Evolutionary conservation across 53 echinoderm and acorn worm species (phyloP).

Genomic region (Actinopyga echinites): DNA sequence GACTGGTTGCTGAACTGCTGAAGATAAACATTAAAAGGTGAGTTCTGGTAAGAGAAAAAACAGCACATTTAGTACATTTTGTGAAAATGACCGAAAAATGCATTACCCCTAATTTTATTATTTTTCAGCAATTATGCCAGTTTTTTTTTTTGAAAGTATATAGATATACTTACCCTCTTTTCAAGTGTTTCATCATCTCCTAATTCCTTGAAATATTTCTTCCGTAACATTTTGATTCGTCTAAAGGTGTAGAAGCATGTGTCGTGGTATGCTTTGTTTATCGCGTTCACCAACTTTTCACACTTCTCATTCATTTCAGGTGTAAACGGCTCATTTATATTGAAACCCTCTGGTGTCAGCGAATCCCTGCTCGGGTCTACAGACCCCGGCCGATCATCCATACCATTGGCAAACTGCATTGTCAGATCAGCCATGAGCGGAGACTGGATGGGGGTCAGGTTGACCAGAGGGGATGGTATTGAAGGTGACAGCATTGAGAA

Average conservation of each 20-base stretch:
- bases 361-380: conserved; percentile 61
- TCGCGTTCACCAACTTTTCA: conserved; percentile 75
- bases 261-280: conserved; percentile 95
- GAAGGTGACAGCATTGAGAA: conserved; percentile 80
- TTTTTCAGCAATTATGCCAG: too few species aligned
- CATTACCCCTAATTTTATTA: too few species aligned
- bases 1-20: too few species aligned
- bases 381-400: conserved; percentile 42
- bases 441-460: conserved; percentile 57
- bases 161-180: conserved; percentile 72
- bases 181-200: conserved; percentile 73
- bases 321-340: conserved; percentile 84
- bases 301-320: conserved; percentile 81
- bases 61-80: too few species aligned
- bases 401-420: conserved; percentile 34
- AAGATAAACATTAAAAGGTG: too few species aligned
- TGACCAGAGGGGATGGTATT: conserved; percentile 57
- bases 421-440: conserved; percentile 48
- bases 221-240: conserved; percentile 81
- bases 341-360: conserved; percentile 68
- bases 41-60: too few species aligned
- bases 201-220: conserved; percentile 80
- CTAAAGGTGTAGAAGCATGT: conserved; percentile 97
- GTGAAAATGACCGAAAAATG: too few species aligned
- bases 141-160: too few species aligned